Evolutionary conservation across 2,113 vertebrate genomes (phyloP).

Genomic region (Triplophysa tibetana): DNA sequence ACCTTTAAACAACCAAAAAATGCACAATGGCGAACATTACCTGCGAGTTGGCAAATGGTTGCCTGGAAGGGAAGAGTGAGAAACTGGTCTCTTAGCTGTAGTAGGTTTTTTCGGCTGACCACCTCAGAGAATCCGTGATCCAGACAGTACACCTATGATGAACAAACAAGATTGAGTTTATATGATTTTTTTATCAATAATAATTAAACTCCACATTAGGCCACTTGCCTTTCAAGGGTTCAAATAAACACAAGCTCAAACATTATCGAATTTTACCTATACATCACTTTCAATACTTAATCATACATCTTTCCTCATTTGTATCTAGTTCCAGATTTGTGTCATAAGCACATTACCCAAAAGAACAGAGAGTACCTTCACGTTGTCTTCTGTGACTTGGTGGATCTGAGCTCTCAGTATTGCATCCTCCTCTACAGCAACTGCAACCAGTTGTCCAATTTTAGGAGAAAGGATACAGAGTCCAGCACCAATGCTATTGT

Average conservation of each 20-base stretch:
- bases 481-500: constrained; percentile 62
- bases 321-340: too few species aligned
- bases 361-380: constrained; percentile 77
- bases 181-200: background rate
- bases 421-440: constrained; percentile 78
- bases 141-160: constrained; percentile 82
- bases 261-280: too few species aligned
- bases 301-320: too few species aligned
- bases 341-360: too few species aligned
- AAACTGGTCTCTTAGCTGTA: constrained; percentile 80
- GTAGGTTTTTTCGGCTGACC: constrained; percentile 73
- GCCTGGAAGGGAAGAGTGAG: constrained; percentile 85
- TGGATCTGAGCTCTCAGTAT: constrained; percentile 82
- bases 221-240: too few species aligned
- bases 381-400: constrained; percentile 69
- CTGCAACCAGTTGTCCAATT: constrained; percentile 81
- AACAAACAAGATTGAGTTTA: background rate
- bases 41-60: constrained; percentile 86
- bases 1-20: background rate
- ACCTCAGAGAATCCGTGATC: constrained; percentile 88
- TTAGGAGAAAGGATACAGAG: constrained; percentile 58
- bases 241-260: too few species aligned
- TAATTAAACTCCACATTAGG: background rate
- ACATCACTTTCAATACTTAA: too few species aligned
- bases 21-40: constrained; percentile 67